phyloP scores from a whole-genome alignment of 2,113 vertebrate species.

The Corythornis cristatus region DNA sequence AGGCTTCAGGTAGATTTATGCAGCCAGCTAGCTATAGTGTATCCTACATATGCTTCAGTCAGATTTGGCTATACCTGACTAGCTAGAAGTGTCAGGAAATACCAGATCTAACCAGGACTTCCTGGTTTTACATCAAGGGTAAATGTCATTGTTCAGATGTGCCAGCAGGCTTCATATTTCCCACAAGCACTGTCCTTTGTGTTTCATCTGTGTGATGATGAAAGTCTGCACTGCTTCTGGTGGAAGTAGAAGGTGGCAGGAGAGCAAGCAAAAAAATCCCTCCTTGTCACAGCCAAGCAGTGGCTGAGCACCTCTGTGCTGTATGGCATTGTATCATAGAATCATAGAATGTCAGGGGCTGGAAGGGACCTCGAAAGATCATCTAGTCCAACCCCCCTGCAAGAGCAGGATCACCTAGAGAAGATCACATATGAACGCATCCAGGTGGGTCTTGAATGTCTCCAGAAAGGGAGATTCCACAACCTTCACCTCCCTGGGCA shows the following conservation, averaged over 20 bases:
- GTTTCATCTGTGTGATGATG: background rate
- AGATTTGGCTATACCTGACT: background rate
- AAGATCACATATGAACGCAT: too few species aligned
- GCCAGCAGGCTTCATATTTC: background rate
- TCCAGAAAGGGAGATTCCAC: too few species aligned
- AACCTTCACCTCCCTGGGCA: too few species aligned
- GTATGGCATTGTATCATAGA: background rate
- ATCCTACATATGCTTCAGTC: background rate
- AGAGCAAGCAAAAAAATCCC: background rate
- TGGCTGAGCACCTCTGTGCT: background rate
- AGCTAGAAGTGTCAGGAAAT: background rate
- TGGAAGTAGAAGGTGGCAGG: fast-evolving
- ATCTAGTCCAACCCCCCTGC: too few species aligned
- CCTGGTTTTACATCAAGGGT: background rate
- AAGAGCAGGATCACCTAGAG: too few species aligned
- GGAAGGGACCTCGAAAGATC: too few species aligned
- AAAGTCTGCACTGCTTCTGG: background rate
- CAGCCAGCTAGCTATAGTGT: background rate
- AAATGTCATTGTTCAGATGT: background rate
- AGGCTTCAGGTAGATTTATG: background rate
- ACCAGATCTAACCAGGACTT: background rate
- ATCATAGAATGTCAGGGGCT: too few species aligned
- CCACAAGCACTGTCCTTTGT: background rate
- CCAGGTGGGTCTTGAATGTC: too few species aligned
- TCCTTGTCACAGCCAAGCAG: background rate